A percentile compares a stretch with the other conserved stretches of the same genome.
Conservation (phyloP, 2,797 vertebrate species). For the Nyctalus aviator region DNA sequence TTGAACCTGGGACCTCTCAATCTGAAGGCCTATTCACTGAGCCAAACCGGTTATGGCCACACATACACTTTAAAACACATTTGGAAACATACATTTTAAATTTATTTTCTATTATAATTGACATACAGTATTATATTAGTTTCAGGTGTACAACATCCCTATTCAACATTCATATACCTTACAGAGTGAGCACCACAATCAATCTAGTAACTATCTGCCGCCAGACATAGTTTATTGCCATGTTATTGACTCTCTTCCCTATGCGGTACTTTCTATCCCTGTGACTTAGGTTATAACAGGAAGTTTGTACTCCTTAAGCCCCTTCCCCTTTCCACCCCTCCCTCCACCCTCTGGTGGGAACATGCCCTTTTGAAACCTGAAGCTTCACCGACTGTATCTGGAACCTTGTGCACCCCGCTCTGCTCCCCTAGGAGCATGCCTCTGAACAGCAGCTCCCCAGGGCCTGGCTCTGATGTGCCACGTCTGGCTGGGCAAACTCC, state of each 20-base stretch:
- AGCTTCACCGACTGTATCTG: background rate
- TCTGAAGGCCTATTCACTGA: too few relatives aligned
- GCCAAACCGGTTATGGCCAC: too few relatives aligned
- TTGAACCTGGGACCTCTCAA: too few relatives aligned
- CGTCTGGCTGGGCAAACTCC: background rate
- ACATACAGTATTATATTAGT: background rate
- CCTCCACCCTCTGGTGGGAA: background rate
- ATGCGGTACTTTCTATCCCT: background rate
- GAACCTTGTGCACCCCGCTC: background rate
- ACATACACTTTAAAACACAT: too few relatives aligned
- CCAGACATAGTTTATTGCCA: background rate
- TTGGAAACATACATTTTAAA: background rate
- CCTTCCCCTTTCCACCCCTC: background rate
- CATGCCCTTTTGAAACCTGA: background rate
- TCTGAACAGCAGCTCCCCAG: background rate
- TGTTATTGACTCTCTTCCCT: background rate
- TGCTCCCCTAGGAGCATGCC: background rate
- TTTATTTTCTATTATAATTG: background rate
- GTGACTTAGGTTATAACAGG: background rate
- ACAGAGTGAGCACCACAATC: background rate
- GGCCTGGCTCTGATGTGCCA: fast-evolving
- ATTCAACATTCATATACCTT: background rate
- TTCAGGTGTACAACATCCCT: background rate
- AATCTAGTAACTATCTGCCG: background rate
- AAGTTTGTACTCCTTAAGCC: background rate